These are phyloP conservation scores for Neolamprologus tretocephalus DNA, from an alignment of 2,113 vertebrate species.

Conservation along the genomic window DNA sequence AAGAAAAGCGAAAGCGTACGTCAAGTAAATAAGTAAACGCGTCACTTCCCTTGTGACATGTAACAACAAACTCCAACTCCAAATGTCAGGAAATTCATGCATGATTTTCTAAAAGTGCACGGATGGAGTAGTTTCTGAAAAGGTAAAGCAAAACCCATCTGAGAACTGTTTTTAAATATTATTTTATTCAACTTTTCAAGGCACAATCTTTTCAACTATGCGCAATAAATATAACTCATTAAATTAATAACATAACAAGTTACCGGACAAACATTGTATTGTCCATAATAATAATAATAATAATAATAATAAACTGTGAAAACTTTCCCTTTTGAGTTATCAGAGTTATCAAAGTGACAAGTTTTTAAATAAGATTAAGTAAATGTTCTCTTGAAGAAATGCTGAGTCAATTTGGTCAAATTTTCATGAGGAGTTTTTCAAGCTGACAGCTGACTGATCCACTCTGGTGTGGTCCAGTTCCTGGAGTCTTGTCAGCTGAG, in stretches of 20 bases:
- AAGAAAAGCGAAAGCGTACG: neutral
- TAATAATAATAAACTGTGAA: constrained; percentile 19
- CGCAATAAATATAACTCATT: constrained; percentile 69
- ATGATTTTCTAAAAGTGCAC: neutral
- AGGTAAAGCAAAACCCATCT: neutral
- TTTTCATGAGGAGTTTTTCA: neutral
- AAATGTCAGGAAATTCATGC: neutral
- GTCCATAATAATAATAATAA: neutral
- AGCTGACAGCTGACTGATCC: constrained; percentile 1
- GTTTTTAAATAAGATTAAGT: constrained; percentile 50
- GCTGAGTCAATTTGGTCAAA: constrained; percentile 27
- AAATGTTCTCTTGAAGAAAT: constrained; percentile 26
- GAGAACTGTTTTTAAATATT: neutral
- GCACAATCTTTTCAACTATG: constrained; percentile 26
- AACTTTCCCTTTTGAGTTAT: constrained; percentile 47
- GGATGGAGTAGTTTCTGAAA: neutral
- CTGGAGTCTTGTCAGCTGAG: neutral
- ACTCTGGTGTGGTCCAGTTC: neutral
- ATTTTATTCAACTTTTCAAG: constrained; percentile 49
- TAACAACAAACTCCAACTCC: neutral
- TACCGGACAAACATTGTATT: constrained; percentile 29
- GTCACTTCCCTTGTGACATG: neutral
- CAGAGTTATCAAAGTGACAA: constrained; percentile 38
- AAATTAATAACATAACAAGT: constrained; percentile 53
- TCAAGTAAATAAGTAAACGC: neutral